Conservation (phyloP, 1,140 invertebrate species). For the Araneus ventricosus region DNA sequence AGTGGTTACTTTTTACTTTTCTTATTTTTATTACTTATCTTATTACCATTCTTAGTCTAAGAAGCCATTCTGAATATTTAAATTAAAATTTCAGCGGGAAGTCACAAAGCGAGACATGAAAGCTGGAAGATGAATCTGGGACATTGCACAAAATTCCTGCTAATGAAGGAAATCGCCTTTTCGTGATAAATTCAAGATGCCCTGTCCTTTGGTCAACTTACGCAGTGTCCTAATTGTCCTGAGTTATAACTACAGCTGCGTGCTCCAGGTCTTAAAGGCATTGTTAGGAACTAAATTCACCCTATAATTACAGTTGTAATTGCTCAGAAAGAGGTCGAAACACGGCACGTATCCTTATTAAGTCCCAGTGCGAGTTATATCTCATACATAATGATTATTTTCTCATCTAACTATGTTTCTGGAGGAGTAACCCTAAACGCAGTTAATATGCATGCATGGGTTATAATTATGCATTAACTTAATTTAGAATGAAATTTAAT, state of each 20-base stretch:
- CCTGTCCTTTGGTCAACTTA: not conserved
- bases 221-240: conserved; percentile 19
- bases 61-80: too few species aligned
- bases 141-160: not conserved
- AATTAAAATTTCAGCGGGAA: too few species aligned
- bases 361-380: not conserved
- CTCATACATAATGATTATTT: conserved; percentile 6
- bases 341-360: not conserved
- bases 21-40: too few species aligned
- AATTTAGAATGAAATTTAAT: not conserved
- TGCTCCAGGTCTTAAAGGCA: conserved; percentile 11
- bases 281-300: conserved; percentile 45
- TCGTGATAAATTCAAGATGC: not conserved
- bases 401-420: not conserved
- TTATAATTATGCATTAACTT: not conserved
- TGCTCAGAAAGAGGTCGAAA: conserved; percentile 28
- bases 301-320: conserved; percentile 40
- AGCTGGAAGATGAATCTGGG: too few species aligned
- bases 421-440: not conserved
- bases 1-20: too few species aligned
- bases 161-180: not conserved
- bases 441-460: not conserved
- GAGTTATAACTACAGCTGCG: not conserved
- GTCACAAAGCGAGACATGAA: too few species aligned
- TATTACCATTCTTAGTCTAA: too few species aligned